Base-by-base conservation (phyloP, 2,888 invertebrate genomes). In the Agriopis aurantiaria region DNA sequence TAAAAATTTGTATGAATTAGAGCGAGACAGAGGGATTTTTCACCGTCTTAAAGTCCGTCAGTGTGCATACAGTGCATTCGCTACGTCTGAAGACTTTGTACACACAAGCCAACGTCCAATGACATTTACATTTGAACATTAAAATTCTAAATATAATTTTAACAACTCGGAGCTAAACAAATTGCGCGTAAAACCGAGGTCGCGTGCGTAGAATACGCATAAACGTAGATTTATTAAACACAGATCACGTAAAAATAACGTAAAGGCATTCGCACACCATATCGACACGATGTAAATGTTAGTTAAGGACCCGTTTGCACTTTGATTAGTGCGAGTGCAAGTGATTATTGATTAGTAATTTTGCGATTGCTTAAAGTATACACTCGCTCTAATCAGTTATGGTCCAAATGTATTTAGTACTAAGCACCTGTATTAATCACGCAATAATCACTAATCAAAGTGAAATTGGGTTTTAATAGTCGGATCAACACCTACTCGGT, bases 191-290 rank as follows among this genome's bases (percentile, higher is more conserved):
- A 65, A 45, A 40, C n/a, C 65, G 62, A 68, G 69, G 59, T 41
- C 48, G 63, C 52, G 68, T 61, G 69, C 61, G 69, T 56, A 43
- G 62, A 65, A 69, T 71, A 65, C 45, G 53, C 62, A 49, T 65
- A 59, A 58, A 63, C 63, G 59, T 59, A 51, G 53, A 69, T 64
- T 62, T 62, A 53, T 62, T 62, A 62, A 62, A 53, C 45, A 23
- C 52, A 52, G 41, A 61, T 61, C 62, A 57, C 61, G 65, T 67
- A 68, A 61, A 67, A 61, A 58, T 69, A 63, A 59, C 46, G 43
- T 64, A 67, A 62, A 58, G 43, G 41, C 23, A 3, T 17, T 48
- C 58, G 58, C 46, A 45, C 9, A 56, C 17, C 56, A 14, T 45
- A 57, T 10, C 9, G 9, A 41, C 56, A 43, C 41, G 11, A 56